Base-by-base conservation (phyloP, 2,797 vertebrate genomes). In the Typhlichthys subterraneus region DNA sequence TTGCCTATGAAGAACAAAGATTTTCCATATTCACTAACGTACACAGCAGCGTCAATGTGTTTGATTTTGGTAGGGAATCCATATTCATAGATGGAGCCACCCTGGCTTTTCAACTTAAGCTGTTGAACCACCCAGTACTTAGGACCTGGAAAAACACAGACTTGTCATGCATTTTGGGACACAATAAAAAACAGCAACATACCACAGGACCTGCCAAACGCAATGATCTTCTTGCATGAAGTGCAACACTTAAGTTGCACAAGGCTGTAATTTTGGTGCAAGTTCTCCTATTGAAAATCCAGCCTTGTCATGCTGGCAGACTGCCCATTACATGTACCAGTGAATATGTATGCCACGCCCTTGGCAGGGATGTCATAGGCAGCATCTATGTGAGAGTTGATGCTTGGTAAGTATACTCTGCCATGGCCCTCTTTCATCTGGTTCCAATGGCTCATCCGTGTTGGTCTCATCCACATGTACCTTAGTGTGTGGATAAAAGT, bases 121-220 rank as follows among this genome's bases (percentile, higher is more conserved):
- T 80, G 65, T 48, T 83, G 79, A 83, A 89, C 85, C 81, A 87
- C 79, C 84, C 85, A 89, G 59, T 91, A 91, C 71, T 89, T 91
- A 72, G 61, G 75, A 85, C 86, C 90, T 92, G 77, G 75, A 84
- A 84, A 81, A 80, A 87, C 75, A 86, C 52, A 67, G 69, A 55
- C 46, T 7, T 83, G 82, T 87, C 70, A 80, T 61, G 59, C 68
- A 49, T 72, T 76, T 75, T 62, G 57, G 73, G 57, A 79, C 69
- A 76, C 65, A 55, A 56, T 76, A 57, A 80, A 77, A 83, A 80
- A 65, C 74, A 75, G 57, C 31, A 79, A 69, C 63, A 67, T 50
- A 73, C 81, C 77, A 71, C 83, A 83, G 69, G 69, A 17, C 0
- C 60, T 52, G 72, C 61, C 76, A 67, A 80, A 76, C 66, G 72